These are phyloP conservation scores for Actinernus sp. DNA, from an alignment of 92 coral and sea anemone genomes.

Conservation along the genomic window DNA sequence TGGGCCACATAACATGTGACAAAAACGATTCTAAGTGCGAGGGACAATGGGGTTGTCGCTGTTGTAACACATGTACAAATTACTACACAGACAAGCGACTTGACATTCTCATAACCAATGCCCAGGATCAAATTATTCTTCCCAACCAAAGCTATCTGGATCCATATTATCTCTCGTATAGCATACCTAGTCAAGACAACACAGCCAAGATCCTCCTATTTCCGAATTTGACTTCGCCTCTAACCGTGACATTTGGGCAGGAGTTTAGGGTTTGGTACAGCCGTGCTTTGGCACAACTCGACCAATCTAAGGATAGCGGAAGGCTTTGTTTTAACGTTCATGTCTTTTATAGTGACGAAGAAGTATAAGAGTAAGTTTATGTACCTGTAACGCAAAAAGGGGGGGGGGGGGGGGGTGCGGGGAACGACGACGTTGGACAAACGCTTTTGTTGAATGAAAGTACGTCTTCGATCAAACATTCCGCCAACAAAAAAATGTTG, in stretches of 20 bases:
- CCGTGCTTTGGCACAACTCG: conserved; percentile 7
- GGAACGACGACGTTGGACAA: no score
- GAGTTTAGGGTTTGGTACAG: conserved; percentile 25
- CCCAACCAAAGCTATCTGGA: conserved; percentile 1
- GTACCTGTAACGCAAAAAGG: no score
- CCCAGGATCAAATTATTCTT: conserved; percentile 3
- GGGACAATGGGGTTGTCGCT: conserved; percentile 15
- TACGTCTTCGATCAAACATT: no score
- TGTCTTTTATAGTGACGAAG: not conserved
- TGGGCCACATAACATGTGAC: conserved; percentile 7
- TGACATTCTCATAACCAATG: conserved; percentile 11
- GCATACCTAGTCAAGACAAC: conserved; percentile 10
- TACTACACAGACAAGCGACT: conserved; percentile 9
- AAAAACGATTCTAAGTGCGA: not conserved
- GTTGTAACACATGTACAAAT: not conserved
- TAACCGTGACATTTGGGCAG: conserved; percentile 3
- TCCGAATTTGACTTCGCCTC: conserved; percentile 5
- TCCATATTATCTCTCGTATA: conserved; percentile 1
- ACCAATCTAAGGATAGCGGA: conserved; percentile 2
- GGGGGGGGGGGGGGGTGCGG: no score
- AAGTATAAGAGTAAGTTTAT: not conserved
- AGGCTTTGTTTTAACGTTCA: conserved; percentile 5
- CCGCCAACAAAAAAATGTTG: no score
- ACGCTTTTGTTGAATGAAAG: no score
- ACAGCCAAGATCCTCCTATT: not conserved